Evolutionary conservation across 2,797 vertebrate species (phyloP).

Genomic region (Garrulus glandarius): DNA sequence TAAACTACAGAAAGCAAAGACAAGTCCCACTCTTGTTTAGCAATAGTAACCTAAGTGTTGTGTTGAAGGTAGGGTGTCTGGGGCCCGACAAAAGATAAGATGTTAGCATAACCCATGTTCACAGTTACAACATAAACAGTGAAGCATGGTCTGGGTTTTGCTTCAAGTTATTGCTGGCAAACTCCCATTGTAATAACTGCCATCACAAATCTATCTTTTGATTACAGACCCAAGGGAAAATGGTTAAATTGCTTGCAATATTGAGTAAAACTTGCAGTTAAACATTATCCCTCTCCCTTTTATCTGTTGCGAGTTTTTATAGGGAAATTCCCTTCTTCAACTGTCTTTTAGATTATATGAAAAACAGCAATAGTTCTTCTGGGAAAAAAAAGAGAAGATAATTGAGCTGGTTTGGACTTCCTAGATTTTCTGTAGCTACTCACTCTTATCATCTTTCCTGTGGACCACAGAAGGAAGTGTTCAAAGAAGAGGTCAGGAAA

Average conservation of each 20-base stretch:
- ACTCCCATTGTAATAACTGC: background rate
- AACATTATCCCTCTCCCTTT: background rate
- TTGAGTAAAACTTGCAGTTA: background rate
- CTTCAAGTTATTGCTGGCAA: conserved; percentile 36
- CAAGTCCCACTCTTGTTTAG: background rate
- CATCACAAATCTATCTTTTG: background rate
- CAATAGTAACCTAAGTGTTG: background rate
- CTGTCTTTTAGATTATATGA: background rate
- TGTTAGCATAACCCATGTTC: background rate
- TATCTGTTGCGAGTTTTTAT: background rate
- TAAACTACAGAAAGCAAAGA: background rate
- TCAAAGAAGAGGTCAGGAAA: background rate
- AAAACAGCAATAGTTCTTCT: background rate
- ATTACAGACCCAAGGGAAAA: background rate
- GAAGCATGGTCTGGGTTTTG: background rate
- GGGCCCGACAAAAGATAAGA: background rate
- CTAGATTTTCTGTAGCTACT: background rate
- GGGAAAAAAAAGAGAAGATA: background rate
- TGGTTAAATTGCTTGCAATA: background rate
- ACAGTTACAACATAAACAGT: background rate
- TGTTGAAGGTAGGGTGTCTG: background rate
- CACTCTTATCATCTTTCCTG: background rate
- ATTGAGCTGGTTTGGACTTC: background rate
- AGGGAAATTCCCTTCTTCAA: background rate
- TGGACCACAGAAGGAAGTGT: background rate